phyloP scores from a whole-genome alignment of 2,113 vertebrate species.

The Kobus ellipsiprymnus region DNA sequence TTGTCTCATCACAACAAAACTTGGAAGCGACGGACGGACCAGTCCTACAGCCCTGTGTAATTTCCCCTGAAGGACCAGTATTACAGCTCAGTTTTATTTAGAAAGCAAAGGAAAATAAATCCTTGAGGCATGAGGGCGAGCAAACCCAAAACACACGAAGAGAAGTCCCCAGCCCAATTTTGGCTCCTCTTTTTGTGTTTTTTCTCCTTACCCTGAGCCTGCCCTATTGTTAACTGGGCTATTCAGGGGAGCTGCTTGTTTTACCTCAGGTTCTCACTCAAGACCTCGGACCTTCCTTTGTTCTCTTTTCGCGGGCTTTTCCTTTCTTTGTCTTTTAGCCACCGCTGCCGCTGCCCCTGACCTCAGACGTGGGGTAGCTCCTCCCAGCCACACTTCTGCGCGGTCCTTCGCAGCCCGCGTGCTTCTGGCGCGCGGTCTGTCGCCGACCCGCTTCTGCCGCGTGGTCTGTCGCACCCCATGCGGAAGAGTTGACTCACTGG shows the following conservation, averaged over 20 bases:
- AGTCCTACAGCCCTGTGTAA: background rate
- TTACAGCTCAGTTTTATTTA: background rate
- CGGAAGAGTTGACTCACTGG: no score
- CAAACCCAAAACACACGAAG: background rate
- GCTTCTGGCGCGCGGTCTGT: no score
- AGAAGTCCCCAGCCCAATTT: background rate
- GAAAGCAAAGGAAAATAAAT: background rate
- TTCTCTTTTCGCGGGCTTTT: fast-evolving
- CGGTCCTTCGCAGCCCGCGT: fast-evolving
- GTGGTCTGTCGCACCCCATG: no score
- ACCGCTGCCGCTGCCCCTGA: no score
- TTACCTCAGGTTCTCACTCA: background rate
- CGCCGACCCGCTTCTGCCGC: fast-evolving
- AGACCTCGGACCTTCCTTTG: background rate
- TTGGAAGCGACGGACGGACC: fast-evolving
- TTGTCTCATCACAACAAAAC: background rate
- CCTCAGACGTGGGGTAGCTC: no score
- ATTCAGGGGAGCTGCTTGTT: background rate
- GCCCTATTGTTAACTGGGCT: background rate
- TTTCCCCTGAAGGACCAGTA: background rate
- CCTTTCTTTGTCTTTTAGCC: background rate
- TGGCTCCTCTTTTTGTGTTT: background rate
- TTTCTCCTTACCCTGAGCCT: background rate
- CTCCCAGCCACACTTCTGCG: no score
- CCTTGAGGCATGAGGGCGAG: fast-evolving